A percentile compares a stretch with the other conserved stretches of the same genome.
Conservation (phyloP, 2,113 vertebrate species). For the Pseudorhombus dupliciocellatus region DNA sequence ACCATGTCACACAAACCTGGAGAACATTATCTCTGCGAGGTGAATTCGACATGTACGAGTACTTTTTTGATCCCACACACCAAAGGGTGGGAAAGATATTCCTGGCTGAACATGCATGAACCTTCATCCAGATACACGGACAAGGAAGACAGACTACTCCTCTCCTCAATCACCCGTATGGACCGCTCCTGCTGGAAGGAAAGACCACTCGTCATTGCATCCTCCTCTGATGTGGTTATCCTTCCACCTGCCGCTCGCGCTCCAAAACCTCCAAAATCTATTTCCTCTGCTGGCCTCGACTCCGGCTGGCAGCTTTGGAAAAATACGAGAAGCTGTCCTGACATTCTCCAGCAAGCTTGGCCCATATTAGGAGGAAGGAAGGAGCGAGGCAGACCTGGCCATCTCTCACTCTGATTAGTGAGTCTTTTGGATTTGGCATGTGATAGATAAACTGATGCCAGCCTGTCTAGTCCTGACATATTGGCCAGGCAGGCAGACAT, state of each 20-base stretch:
- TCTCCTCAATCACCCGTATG: slow-evolving; percentile 6
- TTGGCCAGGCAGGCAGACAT: slow-evolving; percentile 48
- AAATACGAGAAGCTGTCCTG: slow-evolving; percentile 19
- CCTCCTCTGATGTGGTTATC: slow-evolving; percentile 32
- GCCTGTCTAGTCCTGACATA: slow-evolving; percentile 58
- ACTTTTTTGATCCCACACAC: neutral
- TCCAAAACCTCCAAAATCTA: slow-evolving; percentile 29
- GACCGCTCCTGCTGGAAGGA: slow-evolving; percentile 14
- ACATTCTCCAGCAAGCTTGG: slow-evolving; percentile 36
- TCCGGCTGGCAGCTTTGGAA: slow-evolving; percentile 25
- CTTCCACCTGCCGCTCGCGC: slow-evolving; percentile 16
- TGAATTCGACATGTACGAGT: slow-evolving; percentile 7
- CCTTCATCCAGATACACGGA: neutral
- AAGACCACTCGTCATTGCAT: slow-evolving; percentile 35
- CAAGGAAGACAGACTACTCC: neutral
- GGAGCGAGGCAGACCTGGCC: slow-evolving; percentile 21
- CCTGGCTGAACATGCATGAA: neutral
- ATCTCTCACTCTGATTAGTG: slow-evolving; percentile 61
- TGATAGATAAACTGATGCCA: slow-evolving; percentile 48
- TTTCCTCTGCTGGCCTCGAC: slow-evolving; percentile 38
- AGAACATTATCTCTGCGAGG: neutral
- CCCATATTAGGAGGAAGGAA: slow-evolving; percentile 42
- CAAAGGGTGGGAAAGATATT: slow-evolving; percentile 1
- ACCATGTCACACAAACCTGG: neutral
- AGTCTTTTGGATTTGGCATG: slow-evolving; percentile 55